Evolutionary conservation across 2,888 invertebrate species (phyloP), one percentile per base, ranked within the genome.

Genomic region (Poecilobothrus nobilitatus): DNA sequence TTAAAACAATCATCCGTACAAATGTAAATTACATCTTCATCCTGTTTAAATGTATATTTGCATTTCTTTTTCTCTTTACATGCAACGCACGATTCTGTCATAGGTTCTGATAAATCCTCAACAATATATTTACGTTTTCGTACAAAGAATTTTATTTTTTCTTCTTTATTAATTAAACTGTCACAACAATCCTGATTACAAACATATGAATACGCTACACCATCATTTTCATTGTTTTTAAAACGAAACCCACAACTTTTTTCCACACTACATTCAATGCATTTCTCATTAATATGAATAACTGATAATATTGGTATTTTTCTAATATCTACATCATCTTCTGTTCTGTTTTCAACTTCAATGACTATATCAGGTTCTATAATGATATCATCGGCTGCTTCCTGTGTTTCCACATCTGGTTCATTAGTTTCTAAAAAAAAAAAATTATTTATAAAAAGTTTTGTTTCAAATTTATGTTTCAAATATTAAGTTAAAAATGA

Each of bases 1-100:
- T 85, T 86, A 37, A 88, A 81, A 74, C 90, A 90, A 67, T 76
- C 75, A 65, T 85, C 84, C 41, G 84, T 84, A 74, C 89, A 90
- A 62, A 89, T 79, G 70, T 82, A 80, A 67, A 79, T 80, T 0
- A 75, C 75, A 12, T 84, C 81, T 20, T 86, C 86, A 66, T 87
- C 87, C 66, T 84, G 82, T 63, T 79, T 75, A 68, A 86, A 79
- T n/a, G 78, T 76, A 71, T 81, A 86, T 73, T 76, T 79, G 78
- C 84, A 87, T 70, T 75, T 77, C 77, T 82, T 86, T 53, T 74
- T 77, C 74, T 83, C 81, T 33, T 82, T 80, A 74, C 87, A 87
- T 8, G 83, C 81, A n/a, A 83, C 74, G 73, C 87, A 87, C 8
- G 75, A 74, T 65, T 65, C 65, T 9, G n/a, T 37, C 18, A 9